Conservation (phyloP, 2,113 vertebrate genomes). For the Heptranchias perlo region DNA sequence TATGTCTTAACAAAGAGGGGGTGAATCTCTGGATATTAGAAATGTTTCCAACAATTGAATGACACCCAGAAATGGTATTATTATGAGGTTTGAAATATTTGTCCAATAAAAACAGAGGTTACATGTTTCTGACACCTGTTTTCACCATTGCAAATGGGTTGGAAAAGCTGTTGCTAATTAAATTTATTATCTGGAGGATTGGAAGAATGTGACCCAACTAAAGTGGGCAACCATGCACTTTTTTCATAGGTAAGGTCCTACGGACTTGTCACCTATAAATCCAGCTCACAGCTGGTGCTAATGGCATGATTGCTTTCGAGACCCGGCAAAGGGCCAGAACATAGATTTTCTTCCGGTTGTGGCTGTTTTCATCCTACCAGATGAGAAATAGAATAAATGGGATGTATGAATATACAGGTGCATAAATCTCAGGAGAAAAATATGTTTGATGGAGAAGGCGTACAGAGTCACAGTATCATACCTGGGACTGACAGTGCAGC, state of each 20-base stretch:
- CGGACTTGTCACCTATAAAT: background rate
- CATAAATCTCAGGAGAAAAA: background rate
- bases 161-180: constrained; percentile 10
- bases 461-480: background rate
- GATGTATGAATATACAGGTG: background rate
- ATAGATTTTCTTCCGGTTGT: background rate
- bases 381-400: background rate
- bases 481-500: background rate
- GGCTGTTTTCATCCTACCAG: background rate
- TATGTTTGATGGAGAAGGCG: background rate
- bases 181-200: constrained; percentile 18
- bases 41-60: background rate
- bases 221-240: background rate
- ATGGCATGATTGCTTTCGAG: background rate
- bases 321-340: background rate
- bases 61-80: background rate
- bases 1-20: background rate
- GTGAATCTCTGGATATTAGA: background rate
- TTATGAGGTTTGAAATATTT: background rate
- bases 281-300: background rate
- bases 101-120: background rate
- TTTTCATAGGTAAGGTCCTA: background rate
- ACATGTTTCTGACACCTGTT: background rate
- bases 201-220: constrained; percentile 11
- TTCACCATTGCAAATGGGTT: background rate